Conservation (phyloP, 35 echinoderm and acorn worm genomes). For the Nesometra sesokonis region DNA sequence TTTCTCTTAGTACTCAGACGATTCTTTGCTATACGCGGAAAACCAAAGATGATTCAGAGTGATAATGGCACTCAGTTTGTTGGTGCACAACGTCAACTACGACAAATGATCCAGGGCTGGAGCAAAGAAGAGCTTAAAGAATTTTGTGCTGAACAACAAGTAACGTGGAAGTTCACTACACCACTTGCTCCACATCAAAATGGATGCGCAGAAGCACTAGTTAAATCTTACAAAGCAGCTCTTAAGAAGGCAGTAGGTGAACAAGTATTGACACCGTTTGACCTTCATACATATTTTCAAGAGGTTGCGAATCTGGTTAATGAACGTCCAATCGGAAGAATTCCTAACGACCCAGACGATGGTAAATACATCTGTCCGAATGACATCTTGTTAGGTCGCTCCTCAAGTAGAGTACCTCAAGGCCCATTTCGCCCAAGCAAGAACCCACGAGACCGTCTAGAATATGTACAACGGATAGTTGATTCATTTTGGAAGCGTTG, state of each 20-base stretch:
- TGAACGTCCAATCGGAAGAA: constrained; percentile 8
- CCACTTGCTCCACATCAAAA: constrained; percentile 53
- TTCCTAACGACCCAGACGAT: constrained; percentile 25
- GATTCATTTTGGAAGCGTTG: constrained; percentile 40
- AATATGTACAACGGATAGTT: constrained; percentile 29
- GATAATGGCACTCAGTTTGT: constrained; percentile 64
- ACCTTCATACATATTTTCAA: constrained; percentile 30
- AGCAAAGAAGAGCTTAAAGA: constrained; percentile 15
- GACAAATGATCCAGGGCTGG: constrained; percentile 32
- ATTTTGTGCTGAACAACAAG: constrained; percentile 30
- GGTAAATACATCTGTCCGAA: constrained; percentile 18
- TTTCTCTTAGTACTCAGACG: constrained; percentile 31
- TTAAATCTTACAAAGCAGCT: constrained; percentile 40
- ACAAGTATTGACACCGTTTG: constrained; percentile 25
- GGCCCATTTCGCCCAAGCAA: constrained; percentile 25
- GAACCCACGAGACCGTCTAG: constrained; percentile 20
- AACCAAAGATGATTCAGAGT: constrained; percentile 22
- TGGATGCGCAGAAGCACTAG: constrained; percentile 49
- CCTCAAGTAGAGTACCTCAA: constrained; percentile 21
- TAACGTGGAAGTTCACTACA: constrained; percentile 44
- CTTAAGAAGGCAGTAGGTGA: constrained; percentile 39
- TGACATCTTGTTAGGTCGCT: constrained; percentile 17
- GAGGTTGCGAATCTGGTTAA: constrained; percentile 29
- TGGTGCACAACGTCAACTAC: constrained; percentile 19
- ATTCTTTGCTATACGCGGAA: constrained; percentile 40